Evolutionary conservation across 2,113 vertebrate species (phyloP).

Genomic region (Ancistrus triradiatus): DNA sequence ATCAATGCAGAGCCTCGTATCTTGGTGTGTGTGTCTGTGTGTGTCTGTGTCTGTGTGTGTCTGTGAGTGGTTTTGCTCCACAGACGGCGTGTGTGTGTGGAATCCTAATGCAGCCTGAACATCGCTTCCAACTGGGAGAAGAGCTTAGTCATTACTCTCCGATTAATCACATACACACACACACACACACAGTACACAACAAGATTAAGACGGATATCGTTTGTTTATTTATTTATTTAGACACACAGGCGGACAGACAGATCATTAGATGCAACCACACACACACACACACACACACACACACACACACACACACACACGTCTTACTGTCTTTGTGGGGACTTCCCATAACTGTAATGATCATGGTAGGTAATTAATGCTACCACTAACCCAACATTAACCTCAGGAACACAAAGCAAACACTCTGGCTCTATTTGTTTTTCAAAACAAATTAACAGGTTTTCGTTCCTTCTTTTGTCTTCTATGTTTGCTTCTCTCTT

Average conservation of each 20-base stretch:
- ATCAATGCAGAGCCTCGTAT: too few species aligned
- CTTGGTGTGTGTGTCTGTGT: constrained; percentile 6
- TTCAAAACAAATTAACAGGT: too few species aligned
- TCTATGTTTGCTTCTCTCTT: too few species aligned
- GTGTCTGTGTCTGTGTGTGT: constrained; percentile 2
- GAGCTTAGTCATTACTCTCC: constrained; percentile 7
- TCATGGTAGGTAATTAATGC: too few species aligned
- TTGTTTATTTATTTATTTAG: too few species aligned
- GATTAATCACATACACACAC: constrained; percentile 8
- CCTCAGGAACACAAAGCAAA: too few species aligned
- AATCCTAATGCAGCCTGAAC: constrained; percentile 12
- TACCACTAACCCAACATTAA: too few species aligned
- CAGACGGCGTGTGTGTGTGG: constrained; percentile 10
- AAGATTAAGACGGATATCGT: neutral
- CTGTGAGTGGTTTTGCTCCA: constrained; percentile 12
- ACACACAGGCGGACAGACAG: neutral
- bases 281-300: constrained; percentile 1
- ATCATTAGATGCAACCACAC: neutral
- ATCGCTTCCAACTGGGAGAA: constrained; percentile 15
- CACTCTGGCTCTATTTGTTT: too few species aligned
- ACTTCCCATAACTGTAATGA: too few species aligned
- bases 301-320: neutral
- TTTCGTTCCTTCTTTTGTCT: too few species aligned
- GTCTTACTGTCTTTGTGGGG: too few species aligned
- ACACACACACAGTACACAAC: constrained; percentile 1